Percentiles rank a stretch among this genome's conserved stretches.
Evolutionary conservation across 2,888 invertebrate species (phyloP).

Genomic region (Octodonta nipae): DNA sequence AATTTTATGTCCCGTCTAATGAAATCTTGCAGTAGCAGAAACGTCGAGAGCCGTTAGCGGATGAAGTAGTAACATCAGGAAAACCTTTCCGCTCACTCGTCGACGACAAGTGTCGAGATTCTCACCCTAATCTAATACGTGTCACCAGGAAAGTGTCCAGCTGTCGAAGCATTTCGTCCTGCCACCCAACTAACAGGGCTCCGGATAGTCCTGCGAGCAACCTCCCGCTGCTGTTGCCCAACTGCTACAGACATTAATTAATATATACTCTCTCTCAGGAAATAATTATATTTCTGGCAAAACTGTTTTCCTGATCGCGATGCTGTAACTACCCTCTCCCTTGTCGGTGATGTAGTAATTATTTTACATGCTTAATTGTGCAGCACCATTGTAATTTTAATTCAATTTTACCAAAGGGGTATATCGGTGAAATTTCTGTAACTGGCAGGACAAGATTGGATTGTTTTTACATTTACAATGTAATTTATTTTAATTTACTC

Average conservation of each 20-base stretch:
- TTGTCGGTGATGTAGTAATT: slow-evolving; percentile 23
- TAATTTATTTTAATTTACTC: no score
- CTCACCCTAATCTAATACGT: slow-evolving; percentile 37
- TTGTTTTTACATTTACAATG: no score
- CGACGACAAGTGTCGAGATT: slow-evolving; percentile 30
- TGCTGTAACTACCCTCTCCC: slow-evolving; percentile 22
- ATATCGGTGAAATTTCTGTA: slow-evolving; percentile 11
- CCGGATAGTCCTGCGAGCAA: no score
- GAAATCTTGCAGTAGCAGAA: no score
- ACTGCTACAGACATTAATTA: slow-evolving; percentile 38
- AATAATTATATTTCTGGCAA: slow-evolving; percentile 29
- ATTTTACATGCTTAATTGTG: slow-evolving; percentile 30
- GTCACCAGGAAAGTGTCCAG: slow-evolving; percentile 35
- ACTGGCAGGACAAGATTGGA: slow-evolving; percentile 14
- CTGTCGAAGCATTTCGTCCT: slow-evolving; percentile 26
- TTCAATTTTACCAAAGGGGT: slow-evolving; percentile 21
- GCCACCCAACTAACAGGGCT: slow-evolving; percentile 7
- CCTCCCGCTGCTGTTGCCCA: slow-evolving; percentile 31
- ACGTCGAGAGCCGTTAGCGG: no score
- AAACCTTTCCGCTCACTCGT: no score
- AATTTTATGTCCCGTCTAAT: no score
- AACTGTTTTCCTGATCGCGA: slow-evolving; percentile 13
- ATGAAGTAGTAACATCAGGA: no score
- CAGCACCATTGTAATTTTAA: slow-evolving; percentile 28
- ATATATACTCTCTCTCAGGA: slow-evolving; percentile 36